Conservation (phyloP, 2,888 invertebrate species). For the Deilephila porcellus region DNA sequence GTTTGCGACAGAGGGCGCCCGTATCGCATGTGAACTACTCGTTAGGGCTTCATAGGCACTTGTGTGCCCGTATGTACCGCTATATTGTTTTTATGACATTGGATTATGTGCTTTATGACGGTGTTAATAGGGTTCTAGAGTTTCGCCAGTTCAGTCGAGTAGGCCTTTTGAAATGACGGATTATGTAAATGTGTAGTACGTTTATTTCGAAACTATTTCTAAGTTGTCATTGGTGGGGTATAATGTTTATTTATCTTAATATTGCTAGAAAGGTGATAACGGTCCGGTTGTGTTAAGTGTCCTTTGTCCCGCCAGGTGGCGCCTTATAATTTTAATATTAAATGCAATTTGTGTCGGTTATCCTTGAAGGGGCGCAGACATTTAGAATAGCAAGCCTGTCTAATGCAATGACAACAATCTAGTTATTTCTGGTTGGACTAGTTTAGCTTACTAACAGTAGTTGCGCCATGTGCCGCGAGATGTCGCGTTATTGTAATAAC, state of each 20-base stretch:
- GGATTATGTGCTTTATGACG: slow-evolving; percentile 22
- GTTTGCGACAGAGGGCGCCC: slow-evolving; percentile 65
- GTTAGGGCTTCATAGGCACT: slow-evolving; percentile 63
- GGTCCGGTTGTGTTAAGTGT: slow-evolving; percentile 7
- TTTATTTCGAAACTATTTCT: slow-evolving; percentile 22
- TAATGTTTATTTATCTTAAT: slow-evolving; percentile 23
- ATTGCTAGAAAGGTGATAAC: slow-evolving; percentile 19
- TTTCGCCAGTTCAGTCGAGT: slow-evolving; percentile 19
- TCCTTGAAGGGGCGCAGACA: slow-evolving; percentile 4
- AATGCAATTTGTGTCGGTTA: slow-evolving; percentile 4
- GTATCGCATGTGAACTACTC: slow-evolving; percentile 67
- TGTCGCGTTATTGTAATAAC: background rate
- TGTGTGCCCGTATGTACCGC: slow-evolving; percentile 56
- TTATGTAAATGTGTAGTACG: slow-evolving; percentile 24
- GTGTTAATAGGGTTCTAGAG: slow-evolving; percentile 22
- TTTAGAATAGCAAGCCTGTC: background rate
- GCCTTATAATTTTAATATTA: slow-evolving; percentile 20
- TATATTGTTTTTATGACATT: slow-evolving; percentile 27
- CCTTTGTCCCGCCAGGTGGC: slow-evolving; percentile 8
- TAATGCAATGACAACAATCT: background rate
- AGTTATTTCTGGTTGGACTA: background rate
- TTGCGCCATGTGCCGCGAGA: background rate
- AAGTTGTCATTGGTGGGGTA: slow-evolving; percentile 20
- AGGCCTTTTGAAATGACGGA: slow-evolving; percentile 23
- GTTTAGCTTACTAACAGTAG: background rate